Evolutionary conservation across 1,140 invertebrate species (phyloP), one percentile per base, ranked within the genome.

Genomic region (Drosophila pruinosa): DNA sequence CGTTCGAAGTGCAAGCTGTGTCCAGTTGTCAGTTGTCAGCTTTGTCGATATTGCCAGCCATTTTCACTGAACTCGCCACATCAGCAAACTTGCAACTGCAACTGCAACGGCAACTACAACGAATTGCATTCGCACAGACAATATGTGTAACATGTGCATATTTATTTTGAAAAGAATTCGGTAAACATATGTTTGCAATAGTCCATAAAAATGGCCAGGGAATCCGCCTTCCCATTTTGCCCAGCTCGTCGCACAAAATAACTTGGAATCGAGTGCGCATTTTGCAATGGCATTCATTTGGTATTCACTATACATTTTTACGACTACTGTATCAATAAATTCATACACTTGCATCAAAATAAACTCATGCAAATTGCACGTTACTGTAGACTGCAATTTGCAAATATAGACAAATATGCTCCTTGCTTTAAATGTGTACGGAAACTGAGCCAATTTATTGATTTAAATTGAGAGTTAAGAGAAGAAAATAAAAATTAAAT

Each of bases 241-340:
- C 7, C n/a, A 24, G 7, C 54, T 19, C 12, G 4, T 22, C 7
- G 22, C 22, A 31, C 10, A 22, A n/a, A 47, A 22, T 45, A 47
- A 50, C 17, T 24, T 10, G 48, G 24, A 78, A 47, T 72, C 45
- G 68, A 63, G 56, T 73, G 64, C 71, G 41, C 56, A 52, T 69
- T 62, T 54, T 43, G 45, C 47, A 52, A n/a, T n/a, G 54, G 50
- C 28, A 38, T 12, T 50, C 10, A 28, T 28, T 28, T 7, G 24
- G 24, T 7, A 26, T 28, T 28, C 24, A 26, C 24, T 34, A n/a
- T 34, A 4, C 31, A 34, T 34, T 34, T 34, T n/a, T 12, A 34
- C 31, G 31, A 34, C 31, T 34, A 12, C n/a, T 17, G 12, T 31
- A 50, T 50, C 43, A 14, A 14, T 21, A 24, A 24, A 47, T 47